Percentiles rank a stretch among this genome's conserved stretches.
phyloP scores from a whole-genome alignment of 1,140 invertebrate species.

The Hestina assimilis region DNA sequence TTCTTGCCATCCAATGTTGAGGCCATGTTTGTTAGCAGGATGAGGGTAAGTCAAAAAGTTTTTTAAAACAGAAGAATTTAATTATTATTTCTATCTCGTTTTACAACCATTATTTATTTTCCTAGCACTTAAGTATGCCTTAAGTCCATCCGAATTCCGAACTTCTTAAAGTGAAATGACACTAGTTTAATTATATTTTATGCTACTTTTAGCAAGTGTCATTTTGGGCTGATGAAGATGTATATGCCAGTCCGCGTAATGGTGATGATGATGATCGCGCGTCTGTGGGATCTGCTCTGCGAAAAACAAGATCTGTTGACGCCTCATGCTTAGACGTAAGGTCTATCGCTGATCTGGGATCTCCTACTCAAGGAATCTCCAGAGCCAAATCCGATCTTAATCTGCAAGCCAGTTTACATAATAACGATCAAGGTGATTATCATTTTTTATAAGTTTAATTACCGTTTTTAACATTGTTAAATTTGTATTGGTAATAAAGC shows the following conservation, averaged over 20 bases:
- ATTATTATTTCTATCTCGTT: too few relatives aligned
- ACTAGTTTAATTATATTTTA: neutral
- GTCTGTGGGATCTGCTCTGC: constrained; percentile 84
- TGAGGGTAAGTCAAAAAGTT: constrained; percentile 74
- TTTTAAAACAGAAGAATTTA: too few relatives aligned
- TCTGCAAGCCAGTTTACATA: constrained; percentile 80
- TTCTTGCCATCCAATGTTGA: constrained; percentile 89
- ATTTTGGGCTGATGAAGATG: constrained; percentile 88
- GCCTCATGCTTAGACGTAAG: constrained; percentile 90
- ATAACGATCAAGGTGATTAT: constrained; percentile 51
- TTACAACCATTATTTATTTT: too few relatives aligned
- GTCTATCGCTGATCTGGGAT: constrained; percentile 82
- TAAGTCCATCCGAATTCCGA: too few relatives aligned
- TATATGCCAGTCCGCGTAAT: constrained; percentile 82
- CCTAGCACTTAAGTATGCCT: too few relatives aligned
- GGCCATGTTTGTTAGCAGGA: constrained; percentile 87
- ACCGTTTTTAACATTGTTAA: neutral
- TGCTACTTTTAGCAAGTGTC: constrained; percentile 82
- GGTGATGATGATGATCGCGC: constrained; percentile 81
- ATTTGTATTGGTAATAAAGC: too few relatives aligned
- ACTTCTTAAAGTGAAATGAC: too few relatives aligned
- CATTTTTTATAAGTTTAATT: neutral
- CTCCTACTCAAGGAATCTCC: constrained; percentile 80
- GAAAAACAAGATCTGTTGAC: constrained; percentile 93
- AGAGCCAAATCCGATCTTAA: constrained; percentile 93